Evolutionary conservation across 2,113 vertebrate genomes (phyloP), one percentile per base, ranked within the genome.

Genomic region (Nesoenas mayeri): DNA sequence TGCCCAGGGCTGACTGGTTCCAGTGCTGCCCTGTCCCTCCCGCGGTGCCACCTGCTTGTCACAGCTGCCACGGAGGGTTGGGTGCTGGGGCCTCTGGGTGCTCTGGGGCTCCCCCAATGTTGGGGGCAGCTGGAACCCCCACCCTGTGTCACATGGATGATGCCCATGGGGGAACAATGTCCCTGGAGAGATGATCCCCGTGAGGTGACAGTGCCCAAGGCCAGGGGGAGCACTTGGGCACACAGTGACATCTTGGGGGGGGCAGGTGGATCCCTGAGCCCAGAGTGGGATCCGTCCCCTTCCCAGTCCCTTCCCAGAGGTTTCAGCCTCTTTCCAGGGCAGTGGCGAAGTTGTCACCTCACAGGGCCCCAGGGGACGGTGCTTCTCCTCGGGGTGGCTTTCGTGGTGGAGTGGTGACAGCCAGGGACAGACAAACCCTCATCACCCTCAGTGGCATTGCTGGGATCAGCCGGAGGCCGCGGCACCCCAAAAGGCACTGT

Each of bases 341-440:
- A 4, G 5, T 8, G 50, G 50, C 77, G 7, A 15, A 17, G 15
- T 44, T 44, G 42, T 44, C 42, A 44, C 42, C 42, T 17, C 42
- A 44, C 16, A 18, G 42, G 42, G 17, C 15, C 42, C 42, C 42
- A 17, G 42, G 16, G 38, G 54, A 58, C 6, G 11, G n/a, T 29
- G n/a, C 58, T 40, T 15, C 50, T 28, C 25, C 1, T 42, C 13
- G 7, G 16, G 16, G 42, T 44, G 22, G 10, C 34, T n/a, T n/a
- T 1, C 3, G 36, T 10, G 62, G 7, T 0, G 21, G 48, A 48
- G 17, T 8, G 1, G 26, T 5, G 9, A 2, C 4, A 2, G n/a
- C 70, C 15, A 6, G 32, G 22, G 17, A 48, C 1, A 2, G 58
- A 62, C 0, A 5, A 67, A 29, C 36, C 38, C 53, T 21, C 19